These are phyloP conservation scores for Drosophila meridionalis DNA, from an alignment of 2,888 invertebrate species.

Conservation along the genomic window DNA sequence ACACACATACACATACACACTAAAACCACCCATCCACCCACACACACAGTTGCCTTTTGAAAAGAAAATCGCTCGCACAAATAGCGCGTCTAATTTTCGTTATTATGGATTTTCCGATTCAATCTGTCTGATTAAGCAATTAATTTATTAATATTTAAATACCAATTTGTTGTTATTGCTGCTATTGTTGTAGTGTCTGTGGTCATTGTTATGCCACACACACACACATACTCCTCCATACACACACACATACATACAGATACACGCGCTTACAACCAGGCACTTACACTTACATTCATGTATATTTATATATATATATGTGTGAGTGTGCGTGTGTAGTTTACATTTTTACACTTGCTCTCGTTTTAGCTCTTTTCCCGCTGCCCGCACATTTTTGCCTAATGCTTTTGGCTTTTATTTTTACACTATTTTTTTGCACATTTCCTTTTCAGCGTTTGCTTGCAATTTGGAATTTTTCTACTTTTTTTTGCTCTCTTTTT, in stretches of 20 bases:
- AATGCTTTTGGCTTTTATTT: conserved; percentile 61
- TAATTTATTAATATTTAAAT: conserved; percentile 49
- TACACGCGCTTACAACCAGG: conserved; percentile 31
- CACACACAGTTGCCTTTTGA: conserved; percentile 23
- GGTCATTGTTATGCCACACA: conserved; percentile 59
- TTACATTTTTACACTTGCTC: conserved; percentile 59
- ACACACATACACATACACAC: conserved; percentile 35
- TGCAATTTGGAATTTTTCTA: conserved; percentile 41
- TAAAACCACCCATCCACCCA: conserved; percentile 39
- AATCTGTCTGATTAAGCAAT: conserved; percentile 64
- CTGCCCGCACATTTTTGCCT: conserved; percentile 48
- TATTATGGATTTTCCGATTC: conserved; percentile 67
- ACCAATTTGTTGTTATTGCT: conserved; percentile 29
- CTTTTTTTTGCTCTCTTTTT: conserved; percentile 15
- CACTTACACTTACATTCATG: conserved; percentile 41
- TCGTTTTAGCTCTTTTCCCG: conserved; percentile 54
- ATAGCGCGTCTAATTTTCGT: conserved; percentile 29
- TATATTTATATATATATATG: conserved; percentile 19
- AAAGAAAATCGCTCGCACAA: conserved; percentile 18
- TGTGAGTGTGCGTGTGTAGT: conserved; percentile 43
- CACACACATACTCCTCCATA: conserved; percentile 16
- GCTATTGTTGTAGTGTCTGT: conserved; percentile 48
- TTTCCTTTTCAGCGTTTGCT: conserved; percentile 48
- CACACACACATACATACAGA: conserved; percentile 19
- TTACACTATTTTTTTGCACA: conserved; percentile 53